Evolutionary conservation across 2,888 invertebrate genomes (phyloP).

Genomic region (Phaedon cochleariae): DNA sequence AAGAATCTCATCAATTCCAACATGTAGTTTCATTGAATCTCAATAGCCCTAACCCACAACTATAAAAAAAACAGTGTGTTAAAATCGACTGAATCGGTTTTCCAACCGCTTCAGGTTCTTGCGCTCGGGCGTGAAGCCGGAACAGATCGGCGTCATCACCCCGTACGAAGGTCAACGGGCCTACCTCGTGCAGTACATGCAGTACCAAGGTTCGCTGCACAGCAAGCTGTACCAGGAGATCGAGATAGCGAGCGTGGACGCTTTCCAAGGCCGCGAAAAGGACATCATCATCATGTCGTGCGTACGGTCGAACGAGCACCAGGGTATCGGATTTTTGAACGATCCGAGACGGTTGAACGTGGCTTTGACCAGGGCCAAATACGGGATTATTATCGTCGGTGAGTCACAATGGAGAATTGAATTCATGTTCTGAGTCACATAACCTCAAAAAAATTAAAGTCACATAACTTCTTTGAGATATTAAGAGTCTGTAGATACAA

Average conservation of each 20-base stretch:
- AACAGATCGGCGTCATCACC: conserved; percentile 98
- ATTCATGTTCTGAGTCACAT: not conserved
- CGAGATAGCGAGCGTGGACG: conserved; percentile 99
- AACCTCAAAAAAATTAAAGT: too few relatives aligned
- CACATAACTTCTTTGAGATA: too few relatives aligned
- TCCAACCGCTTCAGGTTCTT: too few relatives aligned
- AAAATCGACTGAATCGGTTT: too few relatives aligned
- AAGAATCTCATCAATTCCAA: too few relatives aligned
- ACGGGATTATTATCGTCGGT: conserved; percentile 97
- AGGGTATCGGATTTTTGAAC: conserved; percentile 96
- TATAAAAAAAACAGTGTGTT: too few relatives aligned
- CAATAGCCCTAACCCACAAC: too few relatives aligned
- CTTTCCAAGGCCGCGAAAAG: conserved; percentile 98
- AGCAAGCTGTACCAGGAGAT: conserved; percentile 98
- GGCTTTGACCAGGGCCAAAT: conserved; percentile 96
- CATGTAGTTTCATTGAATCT: too few relatives aligned
- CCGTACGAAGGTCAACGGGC: conserved; percentile 99
- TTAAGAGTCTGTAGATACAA: too few relatives aligned
- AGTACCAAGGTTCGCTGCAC: conserved; percentile 96
- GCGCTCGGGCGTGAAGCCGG: conserved; percentile 94
- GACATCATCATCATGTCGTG: conserved; percentile 99
- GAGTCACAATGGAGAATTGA: conserved; percentile 81
- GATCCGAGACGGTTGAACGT: conserved; percentile 98
- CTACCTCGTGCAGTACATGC: conserved; percentile 98
- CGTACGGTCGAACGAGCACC: conserved; percentile 96